These are phyloP conservation scores for Fundulus diaphanus DNA, from an alignment of 2,797 vertebrate species.

Conservation along the genomic window DNA sequence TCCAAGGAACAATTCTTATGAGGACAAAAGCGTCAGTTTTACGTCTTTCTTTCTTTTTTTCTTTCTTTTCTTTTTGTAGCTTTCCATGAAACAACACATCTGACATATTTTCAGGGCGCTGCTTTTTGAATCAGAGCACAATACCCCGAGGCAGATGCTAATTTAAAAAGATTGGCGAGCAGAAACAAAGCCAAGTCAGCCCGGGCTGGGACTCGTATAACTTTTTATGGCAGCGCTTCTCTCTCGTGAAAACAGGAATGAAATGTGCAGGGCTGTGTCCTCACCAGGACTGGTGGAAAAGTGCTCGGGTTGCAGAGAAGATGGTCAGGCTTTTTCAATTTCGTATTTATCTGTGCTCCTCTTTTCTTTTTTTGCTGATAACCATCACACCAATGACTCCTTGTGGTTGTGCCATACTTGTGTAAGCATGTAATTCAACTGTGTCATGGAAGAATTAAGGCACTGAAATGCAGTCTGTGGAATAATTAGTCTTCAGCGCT, in stretches of 20 bases:
- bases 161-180: slow-evolving; percentile 64
- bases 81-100: slow-evolving; percentile 56
- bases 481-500: slow-evolving; percentile 35
- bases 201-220: slow-evolving; percentile 54
- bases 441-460: slow-evolving; percentile 10
- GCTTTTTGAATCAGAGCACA: slow-evolving; percentile 71
- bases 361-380: slow-evolving; percentile 52
- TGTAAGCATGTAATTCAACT: slow-evolving; percentile 30
- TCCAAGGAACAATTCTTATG: not conserved
- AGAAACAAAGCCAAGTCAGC: slow-evolving; percentile 50
- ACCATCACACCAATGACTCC: slow-evolving; percentile 22
- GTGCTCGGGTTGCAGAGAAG: slow-evolving; percentile 23
- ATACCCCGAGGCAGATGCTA: slow-evolving; percentile 52
- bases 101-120: slow-evolving; percentile 61
- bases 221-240: slow-evolving; percentile 70
- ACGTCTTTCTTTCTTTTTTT: slow-evolving; percentile 22
- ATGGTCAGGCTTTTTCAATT: slow-evolving; percentile 29
- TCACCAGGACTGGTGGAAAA: slow-evolving; percentile 33
- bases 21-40: slow-evolving; percentile 9
- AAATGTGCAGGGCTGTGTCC: slow-evolving; percentile 39
- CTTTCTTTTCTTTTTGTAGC: slow-evolving; percentile 2
- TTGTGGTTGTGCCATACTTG: slow-evolving; percentile 26
- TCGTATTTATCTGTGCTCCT: slow-evolving; percentile 27
- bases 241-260: slow-evolving; percentile 58
- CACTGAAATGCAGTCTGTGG: not conserved